Evolutionary conservation across 2,113 vertebrate species (phyloP).

Genomic region (Pundamilia nyererei): DNA sequence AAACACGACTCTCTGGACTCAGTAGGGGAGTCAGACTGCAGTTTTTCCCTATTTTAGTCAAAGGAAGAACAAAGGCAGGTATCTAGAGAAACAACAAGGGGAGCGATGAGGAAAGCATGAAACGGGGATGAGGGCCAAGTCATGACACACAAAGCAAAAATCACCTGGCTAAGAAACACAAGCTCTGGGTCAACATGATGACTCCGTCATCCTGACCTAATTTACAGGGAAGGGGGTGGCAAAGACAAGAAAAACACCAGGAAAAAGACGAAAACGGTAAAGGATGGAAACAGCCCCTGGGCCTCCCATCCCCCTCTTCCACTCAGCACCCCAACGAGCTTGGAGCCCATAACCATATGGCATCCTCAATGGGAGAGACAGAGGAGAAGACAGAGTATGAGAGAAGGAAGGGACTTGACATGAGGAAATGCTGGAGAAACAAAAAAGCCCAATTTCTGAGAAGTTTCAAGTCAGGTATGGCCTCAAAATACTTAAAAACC

Average conservation of each 20-base stretch:
- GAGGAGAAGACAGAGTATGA: not conserved
- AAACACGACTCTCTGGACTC: slow-evolving; percentile 46
- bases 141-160: slow-evolving; percentile 3
- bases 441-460: not conserved
- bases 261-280: not conserved
- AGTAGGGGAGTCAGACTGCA: slow-evolving; percentile 1
- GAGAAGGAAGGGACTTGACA: not conserved
- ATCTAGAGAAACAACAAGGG: not conserved
- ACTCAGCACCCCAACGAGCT: slow-evolving; percentile 21
- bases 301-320: not conserved
- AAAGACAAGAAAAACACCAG: slow-evolving; percentile 1
- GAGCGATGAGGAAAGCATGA: not conserved
- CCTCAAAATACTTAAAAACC: not conserved
- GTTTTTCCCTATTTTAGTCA: slow-evolving; percentile 71
- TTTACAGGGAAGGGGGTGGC: not conserved
- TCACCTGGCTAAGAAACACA: slow-evolving; percentile 22
- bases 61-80: slow-evolving; percentile 38
- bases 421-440: not conserved
- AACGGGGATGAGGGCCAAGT: not conserved
- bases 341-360: slow-evolving; percentile 40
- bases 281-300: slow-evolving; percentile 10
- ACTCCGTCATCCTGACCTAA: slow-evolving; percentile 14
- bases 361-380: slow-evolving; percentile 2
- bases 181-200: not conserved
- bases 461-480: not conserved